A percentile compares a stretch with the other conserved stretches of the same genome.
These are phyloP conservation scores for Charaxes varanes DNA, from an alignment of 1,140 invertebrate species.

Conservation along the genomic window DNA sequence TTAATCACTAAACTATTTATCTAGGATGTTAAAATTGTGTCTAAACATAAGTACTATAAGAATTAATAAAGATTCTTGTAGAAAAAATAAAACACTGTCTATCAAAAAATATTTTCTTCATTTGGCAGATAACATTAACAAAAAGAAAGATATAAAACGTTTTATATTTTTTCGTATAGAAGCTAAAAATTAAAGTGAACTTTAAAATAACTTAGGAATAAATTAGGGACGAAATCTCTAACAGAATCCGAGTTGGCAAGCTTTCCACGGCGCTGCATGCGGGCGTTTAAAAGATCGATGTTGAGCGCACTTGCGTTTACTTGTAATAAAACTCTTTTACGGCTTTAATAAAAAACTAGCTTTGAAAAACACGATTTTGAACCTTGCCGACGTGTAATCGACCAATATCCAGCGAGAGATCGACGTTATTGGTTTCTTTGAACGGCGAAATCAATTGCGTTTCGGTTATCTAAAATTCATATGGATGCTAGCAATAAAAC, in stretches of 20 bases:
- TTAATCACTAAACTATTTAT: too few relatives aligned
- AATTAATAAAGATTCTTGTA: too few relatives aligned
- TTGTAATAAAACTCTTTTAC: slow-evolving; percentile 22
- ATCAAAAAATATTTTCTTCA: too few relatives aligned
- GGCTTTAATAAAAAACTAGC: slow-evolving; percentile 12
- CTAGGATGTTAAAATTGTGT: too few relatives aligned
- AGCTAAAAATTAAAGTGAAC: too few relatives aligned
- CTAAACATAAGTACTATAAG: too few relatives aligned
- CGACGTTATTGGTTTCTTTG: slow-evolving; percentile 18
- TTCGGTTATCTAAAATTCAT: slow-evolving; percentile 52
- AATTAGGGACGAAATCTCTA: slow-evolving; percentile 13
- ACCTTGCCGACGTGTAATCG: not conserved
- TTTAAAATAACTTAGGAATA: slow-evolving; percentile 5
- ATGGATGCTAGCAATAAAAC: slow-evolving; percentile 46
- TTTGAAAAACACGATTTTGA: slow-evolving; percentile 4
- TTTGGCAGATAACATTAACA: too few relatives aligned
- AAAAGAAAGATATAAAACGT: too few relatives aligned
- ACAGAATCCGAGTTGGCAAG: slow-evolving; percentile 19
- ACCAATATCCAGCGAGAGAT: slow-evolving; percentile 6
- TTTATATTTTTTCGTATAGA: too few relatives aligned
- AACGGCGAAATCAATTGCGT: slow-evolving; percentile 17
- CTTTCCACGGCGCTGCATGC: slow-evolving; percentile 14
- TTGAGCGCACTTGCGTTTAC: slow-evolving; percentile 17
- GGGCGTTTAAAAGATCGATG: slow-evolving; percentile 22
- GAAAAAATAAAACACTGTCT: too few relatives aligned